These are phyloP conservation scores for Serrognathus titanus DNA, from an alignment of 2,888 invertebrate genomes.

Conservation along the genomic window DNA sequence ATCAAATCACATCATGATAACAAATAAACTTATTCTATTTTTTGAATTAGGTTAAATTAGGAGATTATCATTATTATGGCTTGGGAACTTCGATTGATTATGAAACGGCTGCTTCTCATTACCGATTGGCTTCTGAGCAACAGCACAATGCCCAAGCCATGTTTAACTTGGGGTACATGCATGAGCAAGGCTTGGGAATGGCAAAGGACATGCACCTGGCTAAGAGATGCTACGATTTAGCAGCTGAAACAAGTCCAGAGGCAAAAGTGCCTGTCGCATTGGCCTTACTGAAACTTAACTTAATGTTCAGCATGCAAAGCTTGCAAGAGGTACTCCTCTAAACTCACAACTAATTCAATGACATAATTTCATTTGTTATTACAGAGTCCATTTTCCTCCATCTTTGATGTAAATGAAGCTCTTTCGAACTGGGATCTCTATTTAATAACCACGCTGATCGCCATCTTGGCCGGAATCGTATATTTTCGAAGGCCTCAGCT, in stretches of 20 bases:
- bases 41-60: slow-evolving; percentile 72
- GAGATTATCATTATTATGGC: slow-evolving; percentile 98
- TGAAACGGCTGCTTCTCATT: slow-evolving; percentile 87
- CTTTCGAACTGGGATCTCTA: slow-evolving; percentile 94
- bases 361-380: slow-evolving; percentile 34
- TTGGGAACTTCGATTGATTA: slow-evolving; percentile 88
- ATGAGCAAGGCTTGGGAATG: slow-evolving; percentile 94
- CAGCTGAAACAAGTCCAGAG: slow-evolving; percentile 88
- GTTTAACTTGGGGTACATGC: slow-evolving; percentile 99
- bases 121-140: slow-evolving; percentile 88
- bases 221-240: slow-evolving; percentile 85
- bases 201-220: slow-evolving; percentile 88
- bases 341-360: background rate
- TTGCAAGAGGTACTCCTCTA: slow-evolving; percentile 62
- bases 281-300: slow-evolving; percentile 79
- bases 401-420: slow-evolving; percentile 66
- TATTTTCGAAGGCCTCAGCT: slow-evolving; percentile 68
- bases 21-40: background rate
- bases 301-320: slow-evolving; percentile 70
- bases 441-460: slow-evolving; percentile 76
- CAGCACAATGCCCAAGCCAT: slow-evolving; percentile 95
- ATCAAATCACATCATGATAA: background rate
- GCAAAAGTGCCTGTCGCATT: slow-evolving; percentile 92
- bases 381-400: slow-evolving; percentile 61
- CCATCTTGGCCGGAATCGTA: slow-evolving; percentile 77